Conservation (phyloP, 2,113 vertebrate genomes). For the Pithys albifrons region DNA sequence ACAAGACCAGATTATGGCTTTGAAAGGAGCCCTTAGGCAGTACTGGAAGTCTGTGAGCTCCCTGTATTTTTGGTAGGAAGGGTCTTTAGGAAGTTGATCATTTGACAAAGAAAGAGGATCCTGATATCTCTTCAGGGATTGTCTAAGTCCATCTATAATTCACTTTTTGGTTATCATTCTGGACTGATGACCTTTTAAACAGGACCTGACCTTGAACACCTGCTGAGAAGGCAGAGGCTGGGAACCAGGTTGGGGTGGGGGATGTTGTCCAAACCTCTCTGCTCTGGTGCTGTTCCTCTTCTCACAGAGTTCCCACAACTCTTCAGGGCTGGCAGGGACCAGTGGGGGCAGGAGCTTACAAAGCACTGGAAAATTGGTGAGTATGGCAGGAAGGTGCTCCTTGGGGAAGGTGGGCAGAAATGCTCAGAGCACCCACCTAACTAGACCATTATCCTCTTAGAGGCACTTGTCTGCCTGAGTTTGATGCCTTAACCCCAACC, state of each 20-base stretch:
- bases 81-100: background rate
- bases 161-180: background rate
- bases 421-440: background rate
- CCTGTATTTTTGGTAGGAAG: background rate
- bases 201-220: background rate
- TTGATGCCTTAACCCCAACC: background rate
- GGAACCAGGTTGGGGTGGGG: background rate
- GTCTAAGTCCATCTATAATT: background rate
- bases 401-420: background rate
- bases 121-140: background rate
- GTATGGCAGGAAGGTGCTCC: background rate
- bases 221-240: background rate
- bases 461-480: background rate
- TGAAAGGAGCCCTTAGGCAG: background rate
- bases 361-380: background rate
- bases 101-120: background rate
- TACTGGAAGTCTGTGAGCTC: background rate
- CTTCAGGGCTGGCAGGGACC: background rate
- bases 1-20: background rate
- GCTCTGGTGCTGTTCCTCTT: background rate
- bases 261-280: background rate
- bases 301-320: background rate
- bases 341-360: background rate
- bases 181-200: background rate
- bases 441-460: background rate